Base-by-base conservation (phyloP, 1,140 invertebrate species). In the Zaprionus nigranus region DNA sequence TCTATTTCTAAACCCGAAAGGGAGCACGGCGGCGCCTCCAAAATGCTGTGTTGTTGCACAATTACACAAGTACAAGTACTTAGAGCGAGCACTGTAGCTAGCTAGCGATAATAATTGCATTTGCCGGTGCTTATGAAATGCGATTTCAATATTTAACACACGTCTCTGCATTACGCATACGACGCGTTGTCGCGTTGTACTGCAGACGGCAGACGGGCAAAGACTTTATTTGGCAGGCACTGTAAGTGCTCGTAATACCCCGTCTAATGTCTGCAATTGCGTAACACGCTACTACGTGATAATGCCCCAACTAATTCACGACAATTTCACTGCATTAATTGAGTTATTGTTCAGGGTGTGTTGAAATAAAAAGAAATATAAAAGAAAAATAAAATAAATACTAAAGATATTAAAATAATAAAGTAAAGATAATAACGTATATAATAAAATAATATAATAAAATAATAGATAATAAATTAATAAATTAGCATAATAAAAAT, bases 161-260 rank as follows among this genome's bases (percentile, higher is more conserved):
- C 85, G 84, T 90, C 78, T 68, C 71, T 65, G 69, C 85, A 78
- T 88, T 88, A 72, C 85, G 78, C 85, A 84, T 87, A 79, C 84
- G 84, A 60, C 73, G 51, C 56, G 69, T 67, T 40, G 15, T n/a
- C 38, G 24, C 24, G 24, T 26, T 26, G 24, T 26, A 26, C 0
- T 26, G 24, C 24, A 26, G 53, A 22, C 75, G 12, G 40, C 17
- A 28, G 36, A 53, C 40, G 40, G 13, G 30, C 43, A 13, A 28
- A 15, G 9, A 51, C 65, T 67, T 57, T 56, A 61, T 57, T 69
- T 67, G 56, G 59, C 59, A 69, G 68, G 24, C 56, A 68, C 30
- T 34, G 34, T 43, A 61, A 56, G 34, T 67, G 61, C 34, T 22
- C 12, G 38, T n/a, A 30, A 38, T 53, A 40, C 43, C n/a, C 36